These are phyloP conservation scores for Gryon sp. DNA, from an alignment of 1,140 invertebrate genomes.

Conservation along the genomic window DNA sequence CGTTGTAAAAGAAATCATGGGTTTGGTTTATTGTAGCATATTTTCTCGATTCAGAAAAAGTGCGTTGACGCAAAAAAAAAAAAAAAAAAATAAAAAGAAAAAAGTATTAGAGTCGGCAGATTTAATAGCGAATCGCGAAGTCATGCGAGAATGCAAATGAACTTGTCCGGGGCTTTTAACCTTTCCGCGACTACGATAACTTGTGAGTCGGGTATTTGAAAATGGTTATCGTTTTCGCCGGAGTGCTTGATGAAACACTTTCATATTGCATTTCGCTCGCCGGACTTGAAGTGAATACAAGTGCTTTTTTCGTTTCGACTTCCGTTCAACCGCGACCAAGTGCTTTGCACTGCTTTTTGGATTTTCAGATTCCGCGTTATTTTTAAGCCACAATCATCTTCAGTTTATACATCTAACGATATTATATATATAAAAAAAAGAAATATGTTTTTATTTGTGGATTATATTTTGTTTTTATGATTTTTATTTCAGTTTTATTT, in stretches of 20 bases:
- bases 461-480: too few species aligned
- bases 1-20: too few species aligned
- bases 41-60: conserved; percentile 14
- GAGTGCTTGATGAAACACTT: conserved; percentile 21
- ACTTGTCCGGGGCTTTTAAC: conserved; percentile 33
- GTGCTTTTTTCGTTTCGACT: background rate
- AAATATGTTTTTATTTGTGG: too few species aligned
- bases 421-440: too few species aligned
- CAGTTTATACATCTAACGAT: too few species aligned
- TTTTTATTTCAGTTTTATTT: too few species aligned
- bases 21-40: conserved; percentile 14
- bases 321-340: background rate
- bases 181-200: conserved; percentile 14
- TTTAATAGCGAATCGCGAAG: conserved; percentile 26
- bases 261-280: conserved; percentile 7
- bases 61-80: conserved; percentile 5
- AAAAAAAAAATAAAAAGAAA: too few species aligned
- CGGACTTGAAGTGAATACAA: background rate
- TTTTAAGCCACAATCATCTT: background rate
- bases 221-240: conserved; percentile 14
- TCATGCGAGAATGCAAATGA: conserved; percentile 30
- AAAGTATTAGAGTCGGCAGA: conserved; percentile 25
- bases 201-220: conserved; percentile 2
- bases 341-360: too few species aligned
- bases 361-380: too few species aligned